A percentile compares a stretch with the other conserved stretches of the same genome.
These are phyloP conservation scores for fruit fly (Drosophila melanogaster) DNA, from an alignment of 1,140 invertebrate species.

Conservation along the genomic window Release_6_plus_ISO1_MT NT_033777.3:22925001-22925500, in stretches of 20 bases:
- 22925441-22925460: slow-evolving; percentile 1
- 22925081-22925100: slow-evolving; percentile 47
- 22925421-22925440: slow-evolving; percentile 3
- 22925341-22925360: slow-evolving; percentile 39
- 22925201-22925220: slow-evolving; percentile 1
- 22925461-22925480: neutral
- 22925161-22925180: slow-evolving; percentile 54
- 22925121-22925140: slow-evolving; percentile 55
- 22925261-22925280: slow-evolving; percentile 52
- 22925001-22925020: slow-evolving; percentile 55
- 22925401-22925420: neutral
- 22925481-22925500: neutral
- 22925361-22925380: slow-evolving; percentile 9
- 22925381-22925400: slow-evolving; percentile 1
- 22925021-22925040: slow-evolving; percentile 33
- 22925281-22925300: slow-evolving; percentile 35
- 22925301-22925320: slow-evolving; percentile 43
- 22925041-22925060: neutral
- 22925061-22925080: slow-evolving; percentile 51
- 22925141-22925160: slow-evolving; percentile 55
- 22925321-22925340: slow-evolving; percentile 50
- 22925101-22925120: slow-evolving; percentile 50
- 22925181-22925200: slow-evolving; percentile 27
- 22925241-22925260: slow-evolving; percentile 40
- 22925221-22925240: slow-evolving; percentile 33